phyloP scores from a whole-genome alignment of 2,888 invertebrate species.

The Phaonia tiefii region DNA sequence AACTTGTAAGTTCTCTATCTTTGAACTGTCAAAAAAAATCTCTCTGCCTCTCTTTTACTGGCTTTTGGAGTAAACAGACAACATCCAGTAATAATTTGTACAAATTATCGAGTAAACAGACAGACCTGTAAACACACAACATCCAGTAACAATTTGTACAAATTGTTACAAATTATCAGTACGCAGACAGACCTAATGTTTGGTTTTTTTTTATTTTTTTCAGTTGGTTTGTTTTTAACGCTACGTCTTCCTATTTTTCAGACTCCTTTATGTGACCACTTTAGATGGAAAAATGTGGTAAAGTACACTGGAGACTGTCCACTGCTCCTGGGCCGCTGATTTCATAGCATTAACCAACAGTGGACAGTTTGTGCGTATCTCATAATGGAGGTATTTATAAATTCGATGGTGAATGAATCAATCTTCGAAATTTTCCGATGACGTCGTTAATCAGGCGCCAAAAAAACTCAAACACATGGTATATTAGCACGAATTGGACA shows the following conservation, averaged over 20 bases:
- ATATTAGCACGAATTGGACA: slow-evolving; percentile 88
- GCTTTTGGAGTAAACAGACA: no score
- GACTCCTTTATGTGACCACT: slow-evolving; percentile 92
- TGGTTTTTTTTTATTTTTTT: slow-evolving; percentile 27
- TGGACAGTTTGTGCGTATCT: slow-evolving; percentile 92
- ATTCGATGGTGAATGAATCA: slow-evolving; percentile 93
- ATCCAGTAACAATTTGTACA: no score
- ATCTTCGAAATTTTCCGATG: slow-evolving; percentile 92
- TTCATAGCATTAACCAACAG: slow-evolving; percentile 91
- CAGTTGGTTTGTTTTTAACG: slow-evolving; percentile 23
- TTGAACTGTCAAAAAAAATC: no score
- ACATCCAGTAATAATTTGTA: no score
- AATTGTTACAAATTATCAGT: no score
- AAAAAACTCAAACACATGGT: slow-evolving; percentile 92
- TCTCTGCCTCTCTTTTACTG: no score
- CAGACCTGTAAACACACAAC: no score
- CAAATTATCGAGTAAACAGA: no score
- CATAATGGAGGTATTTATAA: slow-evolving; percentile 95
- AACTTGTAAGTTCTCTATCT: no score
- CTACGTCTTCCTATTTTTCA: slow-evolving; percentile 73
- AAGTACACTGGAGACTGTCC: slow-evolving; percentile 88
- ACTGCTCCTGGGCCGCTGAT: slow-evolving; percentile 89
- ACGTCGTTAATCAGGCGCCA: slow-evolving; percentile 92
- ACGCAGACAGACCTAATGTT: no score
- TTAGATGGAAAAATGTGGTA: slow-evolving; percentile 91